Evolutionary conservation across 2,888 invertebrate species (phyloP), one percentile per base, ranked within the genome.

Genomic region (Archaeoteleia sp.): DNA sequence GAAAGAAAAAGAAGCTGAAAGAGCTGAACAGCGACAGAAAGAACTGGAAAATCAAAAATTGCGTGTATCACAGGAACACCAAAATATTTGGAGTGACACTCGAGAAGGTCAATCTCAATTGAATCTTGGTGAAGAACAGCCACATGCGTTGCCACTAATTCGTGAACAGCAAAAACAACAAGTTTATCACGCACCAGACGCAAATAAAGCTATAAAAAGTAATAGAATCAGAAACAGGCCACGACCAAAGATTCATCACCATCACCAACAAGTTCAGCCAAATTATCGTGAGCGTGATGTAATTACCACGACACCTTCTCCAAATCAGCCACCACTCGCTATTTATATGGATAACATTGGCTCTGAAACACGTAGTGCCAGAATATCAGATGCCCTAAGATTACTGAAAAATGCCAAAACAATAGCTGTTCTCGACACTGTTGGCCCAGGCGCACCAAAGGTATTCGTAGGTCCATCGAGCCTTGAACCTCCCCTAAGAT

Each of bases 301-400:
- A 4, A 39, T 53, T 9, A 46, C 7, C 1, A 54, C 71, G 23
- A 30, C 75, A 37, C 81, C 85, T 0, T 82, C 85, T 0, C 92
- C 95, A 0, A 94, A 95, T 83, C 95, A 95, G 80, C 95, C 95
- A 1, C 94, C 95, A 0, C 83, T 95, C 37, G 93, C 95, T 1
- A 93, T 95, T 71, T 95, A 93, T 79, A 89, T 94, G 87, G 88
- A 81, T 0, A 71, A 61, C 87, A n/a, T 88, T 87, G 75, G 86
- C 86, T 55, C 74, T 1, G 84, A 86, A 17, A 86, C 87, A 66
- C 30, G 49, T 12, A 63, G 65, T 25, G 87, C 90, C 0, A 90
- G 89, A 77, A 88, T 93, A 1, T 87, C 89, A 9, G 93, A 94
- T 78, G 93, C 95, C 1, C 84, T 95, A 10, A 87, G 88, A 20